Percentiles rank a stretch among this genome's conserved stretches.
Evolutionary conservation across 2,797 vertebrate species (phyloP).

Genomic region (Zalophus californianus): DNA sequence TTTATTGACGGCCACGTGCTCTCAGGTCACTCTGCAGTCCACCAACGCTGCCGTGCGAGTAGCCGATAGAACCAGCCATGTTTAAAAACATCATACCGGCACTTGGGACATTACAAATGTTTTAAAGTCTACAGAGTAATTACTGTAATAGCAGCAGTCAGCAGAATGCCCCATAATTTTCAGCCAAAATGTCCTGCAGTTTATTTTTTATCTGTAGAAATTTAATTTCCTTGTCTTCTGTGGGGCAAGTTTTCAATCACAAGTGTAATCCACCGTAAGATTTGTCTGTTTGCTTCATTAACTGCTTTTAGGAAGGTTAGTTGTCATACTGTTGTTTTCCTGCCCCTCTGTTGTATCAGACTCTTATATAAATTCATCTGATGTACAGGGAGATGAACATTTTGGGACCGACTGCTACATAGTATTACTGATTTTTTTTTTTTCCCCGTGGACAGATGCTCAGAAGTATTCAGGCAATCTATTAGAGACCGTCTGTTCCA

Average conservation of each 20-base stretch:
- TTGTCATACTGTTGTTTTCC: conserved; percentile 34
- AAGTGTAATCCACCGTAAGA: neutral
- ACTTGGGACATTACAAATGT: neutral
- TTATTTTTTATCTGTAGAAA: conserved; percentile 35
- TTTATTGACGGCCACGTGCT: conserved; percentile 36
- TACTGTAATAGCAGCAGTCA: conserved; percentile 22
- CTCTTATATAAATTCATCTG: neutral
- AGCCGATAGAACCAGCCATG: neutral
- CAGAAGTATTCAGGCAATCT: neutral
- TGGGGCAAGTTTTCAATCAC: neutral
- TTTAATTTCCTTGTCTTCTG: conserved; percentile 50
- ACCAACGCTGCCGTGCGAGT: neutral
- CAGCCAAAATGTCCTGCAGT: conserved; percentile 42
- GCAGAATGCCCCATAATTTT: neutral
- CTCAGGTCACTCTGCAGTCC: neutral
- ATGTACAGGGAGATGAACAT: neutral
- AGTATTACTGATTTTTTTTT: neutral
- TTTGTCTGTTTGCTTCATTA: conserved; percentile 48
- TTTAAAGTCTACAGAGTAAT: conserved; percentile 31
- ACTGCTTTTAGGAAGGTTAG: conserved; percentile 39
- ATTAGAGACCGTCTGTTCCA: neutral
- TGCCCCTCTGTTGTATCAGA: neutral
- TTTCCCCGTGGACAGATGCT: neutral
- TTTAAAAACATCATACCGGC: neutral
- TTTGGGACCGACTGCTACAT: neutral